A percentile compares a stretch with the other conserved stretches of the same genome.
Evolutionary conservation across 2,113 vertebrate species (phyloP).

Genomic region (Callorhinus ursinus): DNA sequence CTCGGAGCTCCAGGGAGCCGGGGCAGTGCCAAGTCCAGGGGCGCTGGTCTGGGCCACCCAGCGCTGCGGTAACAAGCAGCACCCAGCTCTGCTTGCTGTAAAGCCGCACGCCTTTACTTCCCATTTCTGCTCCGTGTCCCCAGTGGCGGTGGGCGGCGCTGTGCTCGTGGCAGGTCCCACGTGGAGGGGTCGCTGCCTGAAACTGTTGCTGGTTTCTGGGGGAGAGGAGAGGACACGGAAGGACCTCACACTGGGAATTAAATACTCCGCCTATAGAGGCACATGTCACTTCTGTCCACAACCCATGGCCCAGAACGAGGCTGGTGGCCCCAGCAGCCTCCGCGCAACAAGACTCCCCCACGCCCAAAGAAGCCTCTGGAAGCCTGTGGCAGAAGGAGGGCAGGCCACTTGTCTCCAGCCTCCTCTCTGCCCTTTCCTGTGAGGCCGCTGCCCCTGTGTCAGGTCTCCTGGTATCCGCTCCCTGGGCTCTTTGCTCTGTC

Average conservation of each 20-base stretch:
- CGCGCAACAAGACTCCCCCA: fast-evolving
- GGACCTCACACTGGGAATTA: background rate
- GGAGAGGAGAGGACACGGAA: fast-evolving
- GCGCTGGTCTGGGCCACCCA: background rate
- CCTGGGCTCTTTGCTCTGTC: background rate
- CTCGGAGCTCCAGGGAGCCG: background rate
- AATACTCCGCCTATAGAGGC: background rate
- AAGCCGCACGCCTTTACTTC: background rate
- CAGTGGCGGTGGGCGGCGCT: fast-evolving
- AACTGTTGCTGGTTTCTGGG: background rate
- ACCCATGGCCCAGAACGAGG: background rate
- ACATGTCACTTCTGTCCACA: background rate
- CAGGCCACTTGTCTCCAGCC: too few relatives aligned
- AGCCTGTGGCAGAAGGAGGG: background rate
- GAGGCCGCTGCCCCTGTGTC: background rate
- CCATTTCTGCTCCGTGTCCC: background rate
- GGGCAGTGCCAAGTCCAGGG: fast-evolving
- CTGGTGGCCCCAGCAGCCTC: background rate
- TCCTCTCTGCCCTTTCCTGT: background rate
- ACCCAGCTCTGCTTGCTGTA: background rate
- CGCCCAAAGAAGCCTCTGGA: background rate
- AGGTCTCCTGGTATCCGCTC: background rate
- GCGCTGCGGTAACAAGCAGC: background rate
- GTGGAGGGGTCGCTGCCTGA: background rate
- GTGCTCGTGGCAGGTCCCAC: background rate